Conservation (phyloP, 2,113 vertebrate genomes). For the Athene noctua region DNA sequence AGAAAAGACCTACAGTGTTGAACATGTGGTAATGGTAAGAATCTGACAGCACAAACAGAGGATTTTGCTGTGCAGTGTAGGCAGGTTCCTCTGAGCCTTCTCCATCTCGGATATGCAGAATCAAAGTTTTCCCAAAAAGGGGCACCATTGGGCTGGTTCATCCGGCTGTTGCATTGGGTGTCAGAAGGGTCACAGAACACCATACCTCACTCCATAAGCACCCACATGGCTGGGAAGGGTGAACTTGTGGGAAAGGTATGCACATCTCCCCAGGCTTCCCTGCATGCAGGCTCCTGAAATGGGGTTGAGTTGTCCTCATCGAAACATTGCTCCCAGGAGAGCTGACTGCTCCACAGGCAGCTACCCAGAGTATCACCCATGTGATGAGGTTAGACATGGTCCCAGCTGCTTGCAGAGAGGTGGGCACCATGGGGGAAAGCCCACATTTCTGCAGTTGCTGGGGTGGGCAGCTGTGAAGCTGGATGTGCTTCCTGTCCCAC, state of each 20-base stretch:
- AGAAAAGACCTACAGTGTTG: neutral
- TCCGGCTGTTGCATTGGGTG: neutral
- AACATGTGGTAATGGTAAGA: neutral
- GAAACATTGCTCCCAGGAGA: neutral
- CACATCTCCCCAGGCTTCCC: neutral
- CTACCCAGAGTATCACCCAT: neutral
- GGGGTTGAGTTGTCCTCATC: neutral
- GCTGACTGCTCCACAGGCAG: neutral
- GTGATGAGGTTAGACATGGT: neutral
- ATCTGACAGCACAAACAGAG: neutral
- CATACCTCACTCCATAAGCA: neutral
- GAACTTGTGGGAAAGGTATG: neutral
- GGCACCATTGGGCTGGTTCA: neutral
- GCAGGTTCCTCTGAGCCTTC: neutral
- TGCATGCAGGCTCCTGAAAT: neutral
- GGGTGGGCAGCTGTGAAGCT: neutral
- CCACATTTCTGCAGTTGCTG: neutral
- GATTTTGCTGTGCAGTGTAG: neutral
- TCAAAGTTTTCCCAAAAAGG: neutral
- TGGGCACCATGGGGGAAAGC: neutral
- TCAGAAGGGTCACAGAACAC: neutral
- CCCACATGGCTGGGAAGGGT: neutral
- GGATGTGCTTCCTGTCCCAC: fast-evolving
- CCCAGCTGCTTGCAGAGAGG: neutral
- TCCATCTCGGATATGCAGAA: neutral